Evolutionary conservation across 1,140 invertebrate genomes (phyloP), one percentile per base, ranked within the genome.

Genomic region (Ceratoteleas bidentatus): DNA sequence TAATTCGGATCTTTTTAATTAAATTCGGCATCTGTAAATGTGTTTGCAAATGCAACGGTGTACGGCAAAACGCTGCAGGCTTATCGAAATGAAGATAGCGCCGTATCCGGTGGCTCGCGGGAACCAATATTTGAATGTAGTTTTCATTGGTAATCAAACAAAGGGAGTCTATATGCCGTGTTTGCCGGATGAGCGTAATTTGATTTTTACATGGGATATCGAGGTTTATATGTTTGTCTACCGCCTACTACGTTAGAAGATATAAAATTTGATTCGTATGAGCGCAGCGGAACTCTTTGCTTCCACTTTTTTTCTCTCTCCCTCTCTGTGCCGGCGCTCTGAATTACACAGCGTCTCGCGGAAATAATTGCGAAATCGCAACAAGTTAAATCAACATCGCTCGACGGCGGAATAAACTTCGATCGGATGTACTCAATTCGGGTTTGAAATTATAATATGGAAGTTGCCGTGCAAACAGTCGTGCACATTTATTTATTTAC

Each of bases 121-220:
- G 68, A 86, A 85, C 80, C 84, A 86, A 87, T 86, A 88, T 87
- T 86, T 86, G 85, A 85, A 83, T 85, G 81, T 81, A 84, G 81
- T 85, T 86, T 85, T 85, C 81, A 85, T 76, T 80, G 81, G 64
- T 74, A 85, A 86, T 80, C 85, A 78, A 85, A 76, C 81, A 72
- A 82, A 84, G 83, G 68, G 83, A 84, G 72, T 86, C 79, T 84
- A 84, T 83, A 84, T 83, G 73, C 81, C 77, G 50, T 85, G 80
- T 87, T 84, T 87, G 79, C 79, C 64, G 78, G 68, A 80, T 84
- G 74, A 64, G 69, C 73, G 70, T 87, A 88, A 88, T 87, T 88
- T 85, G 69, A 88, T 86, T 88, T 88, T 83, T 85, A 72, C 73
- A 81, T 81, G 16, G 58, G 52, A 70, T 77, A 81, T 84, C 54